These are phyloP conservation scores for Ormyrus nitidulus DNA, from an alignment of 2,888 invertebrate species.

Conservation along the genomic window DNA sequence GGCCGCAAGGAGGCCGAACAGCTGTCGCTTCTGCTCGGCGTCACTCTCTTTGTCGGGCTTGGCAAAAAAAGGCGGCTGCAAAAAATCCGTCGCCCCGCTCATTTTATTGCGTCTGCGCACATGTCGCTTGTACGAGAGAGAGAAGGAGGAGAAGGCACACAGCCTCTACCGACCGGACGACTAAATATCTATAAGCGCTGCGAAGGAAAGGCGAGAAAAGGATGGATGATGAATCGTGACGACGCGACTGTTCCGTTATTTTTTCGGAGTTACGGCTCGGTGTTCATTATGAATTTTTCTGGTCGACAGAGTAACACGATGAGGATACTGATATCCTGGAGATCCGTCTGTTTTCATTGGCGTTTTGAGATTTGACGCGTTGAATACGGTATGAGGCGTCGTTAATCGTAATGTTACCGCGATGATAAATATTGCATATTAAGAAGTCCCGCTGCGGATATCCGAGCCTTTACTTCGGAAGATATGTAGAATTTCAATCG, in stretches of 20 bases:
- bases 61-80: constrained; percentile 3
- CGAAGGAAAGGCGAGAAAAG: constrained; percentile 18
- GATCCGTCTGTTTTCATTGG: not conserved
- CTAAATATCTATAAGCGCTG: not conserved
- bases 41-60: constrained; percentile 8
- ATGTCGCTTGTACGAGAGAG: constrained; percentile 14
- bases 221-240: constrained; percentile 34
- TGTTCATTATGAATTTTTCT: constrained; percentile 5
- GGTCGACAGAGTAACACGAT: not conserved
- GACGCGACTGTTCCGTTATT: constrained; percentile 23
- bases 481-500: too few relatives aligned
- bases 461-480: too few relatives aligned
- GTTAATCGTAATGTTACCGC: not conserved
- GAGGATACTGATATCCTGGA: not conserved
- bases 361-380: not conserved
- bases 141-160: not conserved
- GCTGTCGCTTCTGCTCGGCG: constrained; percentile 39
- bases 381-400: not conserved
- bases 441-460: too few relatives aligned
- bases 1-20: constrained; percentile 24
- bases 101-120: constrained; percentile 29
- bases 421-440: not conserved
- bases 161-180: not conserved
- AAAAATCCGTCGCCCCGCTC: not conserved
- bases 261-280: not conserved